These are phyloP conservation scores for Sabatieria punctata DNA, from an alignment of 2,888 invertebrate genomes.

Conservation along the genomic window DNA sequence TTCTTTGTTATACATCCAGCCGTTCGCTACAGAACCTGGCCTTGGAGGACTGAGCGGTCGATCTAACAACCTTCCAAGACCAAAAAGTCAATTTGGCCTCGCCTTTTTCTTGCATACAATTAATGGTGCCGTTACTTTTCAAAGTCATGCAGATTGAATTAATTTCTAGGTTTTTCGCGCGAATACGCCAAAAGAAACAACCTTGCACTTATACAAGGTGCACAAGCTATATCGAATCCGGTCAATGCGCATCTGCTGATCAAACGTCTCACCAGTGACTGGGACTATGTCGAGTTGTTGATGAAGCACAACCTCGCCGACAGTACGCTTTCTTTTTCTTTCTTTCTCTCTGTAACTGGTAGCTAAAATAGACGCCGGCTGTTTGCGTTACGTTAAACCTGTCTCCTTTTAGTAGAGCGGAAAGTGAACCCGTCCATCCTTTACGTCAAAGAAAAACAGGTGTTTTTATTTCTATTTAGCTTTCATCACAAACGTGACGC, in stretches of 20 bases:
- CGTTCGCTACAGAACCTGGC: no score
- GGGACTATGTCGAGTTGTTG: constrained; percentile 31
- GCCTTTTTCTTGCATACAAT: background rate
- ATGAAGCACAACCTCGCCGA: constrained; percentile 29
- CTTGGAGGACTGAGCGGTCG: no score
- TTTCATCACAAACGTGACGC: no score
- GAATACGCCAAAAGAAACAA: no score
- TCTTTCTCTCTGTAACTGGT: constrained; percentile 44
- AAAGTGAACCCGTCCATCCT: no score
- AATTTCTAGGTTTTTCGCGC: no score
- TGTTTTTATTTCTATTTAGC: no score
- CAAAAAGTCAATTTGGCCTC: background rate
- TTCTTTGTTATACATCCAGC: no score
- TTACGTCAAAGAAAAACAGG: no score
- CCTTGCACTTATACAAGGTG: no score
- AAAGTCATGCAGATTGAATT: background rate
- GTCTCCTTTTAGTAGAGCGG: constrained; percentile 60
- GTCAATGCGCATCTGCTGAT: constrained; percentile 38
- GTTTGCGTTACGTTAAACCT: background rate
- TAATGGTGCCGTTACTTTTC: background rate
- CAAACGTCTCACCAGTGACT: constrained; percentile 37
- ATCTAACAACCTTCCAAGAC: no score
- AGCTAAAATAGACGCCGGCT: constrained; percentile 46
- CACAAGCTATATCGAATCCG: constrained; percentile 39
- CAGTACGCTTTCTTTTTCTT: constrained; percentile 11